A percentile compares a stretch with the other conserved stretches of the same genome.
These are phyloP conservation scores for Parascotia fuliginaria DNA, from an alignment of 2,888 invertebrate genomes.

Conservation along the genomic window DNA sequence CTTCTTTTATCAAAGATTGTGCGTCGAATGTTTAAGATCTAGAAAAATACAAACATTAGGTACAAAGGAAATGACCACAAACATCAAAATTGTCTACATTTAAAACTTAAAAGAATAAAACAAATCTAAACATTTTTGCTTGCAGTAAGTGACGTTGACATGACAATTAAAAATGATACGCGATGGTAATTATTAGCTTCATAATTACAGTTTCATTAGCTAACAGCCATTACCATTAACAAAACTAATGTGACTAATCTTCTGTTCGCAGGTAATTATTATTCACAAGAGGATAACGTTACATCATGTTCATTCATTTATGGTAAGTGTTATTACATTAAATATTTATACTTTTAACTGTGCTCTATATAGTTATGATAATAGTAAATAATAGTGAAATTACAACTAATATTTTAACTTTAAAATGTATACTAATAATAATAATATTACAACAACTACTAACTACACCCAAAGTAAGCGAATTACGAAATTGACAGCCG, in stretches of 20 bases:
- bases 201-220: slow-evolving; percentile 8
- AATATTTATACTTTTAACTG: slow-evolving; percentile 1
- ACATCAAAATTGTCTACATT: too few species aligned
- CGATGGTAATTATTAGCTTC: slow-evolving; percentile 3
- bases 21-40: too few species aligned
- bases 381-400: too few species aligned
- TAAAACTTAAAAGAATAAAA: background rate
- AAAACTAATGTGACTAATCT: slow-evolving; percentile 21
- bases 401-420: too few species aligned
- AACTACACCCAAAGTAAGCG: too few species aligned
- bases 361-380: background rate
- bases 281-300: slow-evolving; percentile 24
- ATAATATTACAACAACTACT: too few species aligned
- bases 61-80: too few species aligned
- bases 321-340: slow-evolving; percentile 27
- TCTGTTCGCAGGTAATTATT: slow-evolving; percentile 38
- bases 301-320: slow-evolving; percentile 16
- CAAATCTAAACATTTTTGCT: background rate
- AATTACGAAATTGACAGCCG: too few species aligned
- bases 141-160: slow-evolving; percentile 7
- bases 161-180: slow-evolving; percentile 12
- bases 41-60: too few species aligned
- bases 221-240: slow-evolving; percentile 4
- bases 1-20: too few species aligned
- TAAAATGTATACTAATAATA: too few species aligned